Conservation (phyloP, 1,140 invertebrate genomes). For the Drosophila sulfurigaster region DNA sequence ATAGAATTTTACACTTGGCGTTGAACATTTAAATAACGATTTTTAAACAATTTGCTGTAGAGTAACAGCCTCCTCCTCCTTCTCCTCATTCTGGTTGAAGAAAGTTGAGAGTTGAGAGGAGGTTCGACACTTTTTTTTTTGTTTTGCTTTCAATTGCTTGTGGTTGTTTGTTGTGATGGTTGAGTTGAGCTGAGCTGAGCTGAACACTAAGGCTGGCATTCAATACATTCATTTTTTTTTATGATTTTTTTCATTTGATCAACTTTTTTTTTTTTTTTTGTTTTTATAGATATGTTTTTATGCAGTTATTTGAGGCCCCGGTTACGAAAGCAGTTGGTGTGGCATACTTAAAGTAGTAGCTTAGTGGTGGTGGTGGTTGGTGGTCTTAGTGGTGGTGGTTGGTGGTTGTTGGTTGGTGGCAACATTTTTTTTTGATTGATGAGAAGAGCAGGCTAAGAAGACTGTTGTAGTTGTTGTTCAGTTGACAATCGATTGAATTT, state of each 20-base stretch:
- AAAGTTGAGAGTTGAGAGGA: slow-evolving; percentile 30
- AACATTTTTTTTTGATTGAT: slow-evolving; percentile 17
- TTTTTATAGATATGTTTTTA: slow-evolving; percentile 29
- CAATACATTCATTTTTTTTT: slow-evolving; percentile 11
- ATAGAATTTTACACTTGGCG: slow-evolving; percentile 58
- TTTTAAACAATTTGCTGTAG: slow-evolving; percentile 18
- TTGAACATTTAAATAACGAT: slow-evolving; percentile 43
- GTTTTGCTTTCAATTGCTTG: slow-evolving; percentile 29
- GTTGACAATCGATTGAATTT: slow-evolving; percentile 17
- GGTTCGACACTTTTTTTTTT: slow-evolving; percentile 7
- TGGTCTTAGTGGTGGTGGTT: slow-evolving; percentile 4
- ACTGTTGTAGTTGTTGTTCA: slow-evolving; percentile 32
- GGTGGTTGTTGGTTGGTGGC: slow-evolving; percentile 6
- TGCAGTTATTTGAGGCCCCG: slow-evolving; percentile 15
- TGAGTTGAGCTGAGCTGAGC: slow-evolving; percentile 23
- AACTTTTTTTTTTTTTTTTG: slow-evolving; percentile 38
- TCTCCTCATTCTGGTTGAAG: not conserved
- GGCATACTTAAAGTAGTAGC: slow-evolving; percentile 28
- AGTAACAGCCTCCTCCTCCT: not conserved
- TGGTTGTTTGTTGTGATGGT: slow-evolving; percentile 14
- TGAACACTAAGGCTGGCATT: slow-evolving; percentile 5
- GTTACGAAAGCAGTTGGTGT: slow-evolving; percentile 52
- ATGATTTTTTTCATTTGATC: slow-evolving; percentile 12
- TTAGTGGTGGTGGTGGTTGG: slow-evolving; percentile 38
- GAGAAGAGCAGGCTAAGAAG: slow-evolving; percentile 50